Conservation (phyloP, 2,797 vertebrate species). For the Manis crassicaudata region DNA sequence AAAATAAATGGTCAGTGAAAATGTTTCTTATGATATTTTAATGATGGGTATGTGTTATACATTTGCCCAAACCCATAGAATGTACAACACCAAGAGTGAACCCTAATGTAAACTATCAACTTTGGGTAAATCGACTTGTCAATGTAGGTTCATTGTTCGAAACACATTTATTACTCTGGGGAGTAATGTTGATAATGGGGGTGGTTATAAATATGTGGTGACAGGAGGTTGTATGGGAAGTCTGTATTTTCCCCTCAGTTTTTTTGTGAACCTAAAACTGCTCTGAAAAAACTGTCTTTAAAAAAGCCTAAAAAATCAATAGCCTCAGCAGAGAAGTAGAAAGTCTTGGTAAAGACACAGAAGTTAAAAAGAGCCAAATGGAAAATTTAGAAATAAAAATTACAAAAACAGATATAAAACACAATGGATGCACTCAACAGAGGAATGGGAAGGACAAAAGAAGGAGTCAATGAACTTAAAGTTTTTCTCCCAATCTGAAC, state of each 20-base stretch:
- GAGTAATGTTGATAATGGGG: not conserved
- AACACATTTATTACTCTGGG: not conserved
- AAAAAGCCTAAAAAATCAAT: not conserved
- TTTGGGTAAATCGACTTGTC: not conserved
- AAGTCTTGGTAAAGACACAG: not conserved
- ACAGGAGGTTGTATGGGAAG: not conserved
- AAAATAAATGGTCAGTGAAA: not conserved
- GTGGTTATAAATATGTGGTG: not conserved
- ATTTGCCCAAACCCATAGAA: not conserved
- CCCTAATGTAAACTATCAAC: not conserved
- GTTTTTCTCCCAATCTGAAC: not conserved
- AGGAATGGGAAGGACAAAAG: not conserved
- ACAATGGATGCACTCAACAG: not conserved
- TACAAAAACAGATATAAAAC: not conserved
- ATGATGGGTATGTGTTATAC: not conserved
- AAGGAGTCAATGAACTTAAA: not conserved
- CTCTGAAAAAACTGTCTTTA: not conserved
- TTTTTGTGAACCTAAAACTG: not conserved
- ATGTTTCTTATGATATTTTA: not conserved
- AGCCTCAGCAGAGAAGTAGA: not conserved
- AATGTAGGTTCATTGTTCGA: not conserved
- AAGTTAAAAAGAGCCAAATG: not conserved
- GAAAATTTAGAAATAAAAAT: not conserved
- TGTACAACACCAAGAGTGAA: not conserved
- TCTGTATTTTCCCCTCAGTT: not conserved